Evolutionary conservation across 2,113 vertebrate genomes (phyloP).

Genomic region (Cephalopholis sonnerati): DNA sequence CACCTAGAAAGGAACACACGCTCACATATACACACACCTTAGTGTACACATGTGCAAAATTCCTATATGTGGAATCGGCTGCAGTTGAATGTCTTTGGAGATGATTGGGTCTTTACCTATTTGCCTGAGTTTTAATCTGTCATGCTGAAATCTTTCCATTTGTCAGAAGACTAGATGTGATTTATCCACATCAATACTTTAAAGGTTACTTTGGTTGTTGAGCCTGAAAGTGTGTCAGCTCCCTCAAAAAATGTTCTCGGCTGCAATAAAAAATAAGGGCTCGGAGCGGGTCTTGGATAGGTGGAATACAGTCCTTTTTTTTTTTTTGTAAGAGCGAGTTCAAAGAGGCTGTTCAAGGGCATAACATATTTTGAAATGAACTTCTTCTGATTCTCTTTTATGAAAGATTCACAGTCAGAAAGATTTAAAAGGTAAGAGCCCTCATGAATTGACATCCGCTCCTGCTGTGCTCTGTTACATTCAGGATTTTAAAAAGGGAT

Average conservation of each 20-base stretch:
- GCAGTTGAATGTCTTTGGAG: conserved; percentile 40
- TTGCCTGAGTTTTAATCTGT: conserved; percentile 60
- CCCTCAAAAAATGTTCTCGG: conserved; percentile 15
- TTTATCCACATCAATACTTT: conserved; percentile 67
- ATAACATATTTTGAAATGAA: conserved; percentile 48
- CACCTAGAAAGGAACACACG: not conserved
- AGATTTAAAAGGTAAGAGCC: conserved; percentile 52
- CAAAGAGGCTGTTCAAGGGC: conserved; percentile 52
- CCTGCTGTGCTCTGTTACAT: conserved; percentile 18
- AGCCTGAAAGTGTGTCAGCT: conserved; percentile 61
- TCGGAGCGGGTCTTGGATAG: conserved; percentile 36
- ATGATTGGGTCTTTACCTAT: conserved; percentile 56
- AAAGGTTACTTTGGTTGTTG: conserved; percentile 70
- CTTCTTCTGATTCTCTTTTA: conserved; percentile 51
- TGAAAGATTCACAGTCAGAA: conserved; percentile 55
- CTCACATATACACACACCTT: not conserved
- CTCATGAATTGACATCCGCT: conserved; percentile 36
- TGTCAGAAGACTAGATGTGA: conserved; percentile 52
- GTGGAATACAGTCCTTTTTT: conserved; percentile 13
- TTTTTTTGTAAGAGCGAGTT: conserved; percentile 43
- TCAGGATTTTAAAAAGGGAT: conserved; percentile 21
- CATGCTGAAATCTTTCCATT: conserved; percentile 62
- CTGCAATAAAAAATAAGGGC: conserved; percentile 33
- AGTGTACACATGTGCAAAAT: conserved; percentile 37
- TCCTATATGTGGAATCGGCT: conserved; percentile 26